Percentiles rank a stretch among this genome's conserved stretches.
Evolutionary conservation across 1,140 invertebrate genomes (phyloP).

Genomic region (Aphaenogaster rudis): DNA sequence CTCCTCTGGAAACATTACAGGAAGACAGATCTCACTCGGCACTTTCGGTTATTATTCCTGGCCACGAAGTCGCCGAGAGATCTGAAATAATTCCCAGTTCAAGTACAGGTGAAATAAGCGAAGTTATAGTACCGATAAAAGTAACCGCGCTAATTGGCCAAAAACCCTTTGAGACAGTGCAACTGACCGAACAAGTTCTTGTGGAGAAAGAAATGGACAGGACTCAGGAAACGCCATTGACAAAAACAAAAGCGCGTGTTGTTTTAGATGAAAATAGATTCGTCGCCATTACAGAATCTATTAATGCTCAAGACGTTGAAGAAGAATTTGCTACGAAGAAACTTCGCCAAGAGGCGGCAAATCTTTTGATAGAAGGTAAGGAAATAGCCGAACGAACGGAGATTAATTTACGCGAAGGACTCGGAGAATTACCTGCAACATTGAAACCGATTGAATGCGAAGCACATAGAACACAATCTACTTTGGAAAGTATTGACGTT

Average conservation of each 20-base stretch:
- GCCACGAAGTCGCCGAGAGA: constrained; percentile 76
- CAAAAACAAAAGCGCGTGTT: constrained; percentile 74
- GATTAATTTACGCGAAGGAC: constrained; percentile 76
- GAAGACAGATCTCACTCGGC: constrained; percentile 74
- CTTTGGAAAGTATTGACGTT: constrained; percentile 78
- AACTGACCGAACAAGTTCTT: constrained; percentile 74
- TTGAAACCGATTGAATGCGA: constrained; percentile 63
- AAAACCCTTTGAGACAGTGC: constrained; percentile 77
- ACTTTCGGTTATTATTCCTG: constrained; percentile 67
- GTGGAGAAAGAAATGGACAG: constrained; percentile 75
- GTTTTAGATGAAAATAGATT: constrained; percentile 81
- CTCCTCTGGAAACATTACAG: constrained; percentile 68
- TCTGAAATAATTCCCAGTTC: constrained; percentile 73
- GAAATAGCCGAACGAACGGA: constrained; percentile 82
- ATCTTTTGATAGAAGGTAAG: constrained; percentile 75
- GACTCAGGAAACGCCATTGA: constrained; percentile 60
- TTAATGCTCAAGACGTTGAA: constrained; percentile 73
- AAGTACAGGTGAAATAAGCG: constrained; percentile 65
- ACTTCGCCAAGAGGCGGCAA: constrained; percentile 72
- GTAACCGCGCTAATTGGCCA: constrained; percentile 73
- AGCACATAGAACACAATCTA: constrained; percentile 77
- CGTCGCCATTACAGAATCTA: constrained; percentile 77
- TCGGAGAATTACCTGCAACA: constrained; percentile 73
- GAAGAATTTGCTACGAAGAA: constrained; percentile 68
- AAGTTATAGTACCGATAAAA: constrained; percentile 60